phyloP scores from a whole-genome alignment of 2,797 vertebrate genomes.

The Varecia variegata region DNA sequence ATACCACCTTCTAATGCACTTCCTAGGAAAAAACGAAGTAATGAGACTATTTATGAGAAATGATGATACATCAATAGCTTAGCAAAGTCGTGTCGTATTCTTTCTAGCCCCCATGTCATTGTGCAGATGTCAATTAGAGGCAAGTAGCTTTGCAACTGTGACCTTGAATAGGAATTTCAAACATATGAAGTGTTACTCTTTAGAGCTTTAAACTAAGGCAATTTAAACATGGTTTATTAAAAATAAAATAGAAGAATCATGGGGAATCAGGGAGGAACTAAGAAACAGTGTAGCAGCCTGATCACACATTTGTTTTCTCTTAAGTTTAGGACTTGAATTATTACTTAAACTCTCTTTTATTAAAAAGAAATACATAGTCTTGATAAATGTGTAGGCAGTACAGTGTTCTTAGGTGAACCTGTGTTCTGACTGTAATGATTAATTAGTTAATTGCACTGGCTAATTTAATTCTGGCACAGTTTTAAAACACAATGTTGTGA shows the following conservation, averaged over 20 bases:
- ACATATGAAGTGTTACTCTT: not conserved
- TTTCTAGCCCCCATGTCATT: not conserved
- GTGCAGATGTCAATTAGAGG: not conserved
- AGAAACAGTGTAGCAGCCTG: not conserved
- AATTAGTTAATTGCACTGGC: slow-evolving; percentile 5
- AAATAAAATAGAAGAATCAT: not conserved
- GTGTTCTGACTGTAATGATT: not conserved
- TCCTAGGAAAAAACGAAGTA: not conserved
- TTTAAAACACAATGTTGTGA: not conserved
- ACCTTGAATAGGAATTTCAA: not conserved
- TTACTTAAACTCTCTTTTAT: not conserved
- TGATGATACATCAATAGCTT: not conserved
- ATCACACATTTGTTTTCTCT: not conserved
- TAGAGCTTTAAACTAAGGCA: not conserved
- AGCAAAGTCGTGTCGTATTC: not conserved
- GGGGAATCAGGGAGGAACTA: not conserved
- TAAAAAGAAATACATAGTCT: not conserved
- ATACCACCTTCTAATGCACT: not conserved
- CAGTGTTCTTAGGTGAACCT: not conserved
- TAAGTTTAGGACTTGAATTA: not conserved
- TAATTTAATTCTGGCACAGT: not conserved
- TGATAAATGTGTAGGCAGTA: not conserved
- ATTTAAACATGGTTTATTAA: not conserved
- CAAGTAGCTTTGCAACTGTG: not conserved
- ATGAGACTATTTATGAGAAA: not conserved